These are phyloP conservation scores for Tetragnatha montana DNA, from an alignment of 2,888 invertebrate genomes.

Conservation along the genomic window DNA sequence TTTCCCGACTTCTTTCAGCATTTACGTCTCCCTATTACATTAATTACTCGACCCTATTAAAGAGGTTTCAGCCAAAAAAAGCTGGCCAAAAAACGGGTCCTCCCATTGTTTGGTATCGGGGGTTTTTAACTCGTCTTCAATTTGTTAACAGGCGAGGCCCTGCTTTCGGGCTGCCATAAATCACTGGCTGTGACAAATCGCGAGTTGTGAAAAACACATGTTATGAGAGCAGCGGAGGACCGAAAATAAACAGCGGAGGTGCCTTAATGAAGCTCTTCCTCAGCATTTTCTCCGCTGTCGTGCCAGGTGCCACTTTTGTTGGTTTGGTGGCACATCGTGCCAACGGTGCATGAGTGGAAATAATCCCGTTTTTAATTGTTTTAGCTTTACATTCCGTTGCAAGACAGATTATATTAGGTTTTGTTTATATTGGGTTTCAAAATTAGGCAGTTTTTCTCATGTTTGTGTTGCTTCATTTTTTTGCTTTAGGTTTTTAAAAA, in stretches of 20 bases:
- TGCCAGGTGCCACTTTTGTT: no score
- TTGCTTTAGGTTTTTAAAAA: no score
- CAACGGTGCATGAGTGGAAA: no score
- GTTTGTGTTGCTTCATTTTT: no score
- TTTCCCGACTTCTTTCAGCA: conserved; percentile 33
- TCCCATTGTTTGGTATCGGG: conserved; percentile 54
- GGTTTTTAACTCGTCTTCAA: conserved; percentile 68
- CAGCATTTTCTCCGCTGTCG: conserved; percentile 1
- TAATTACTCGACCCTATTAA: conserved; percentile 36
- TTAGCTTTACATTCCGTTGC: no score
- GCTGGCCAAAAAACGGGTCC: conserved; percentile 20
- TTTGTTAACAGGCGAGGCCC: conserved; percentile 65
- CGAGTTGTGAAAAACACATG: conserved; percentile 64
- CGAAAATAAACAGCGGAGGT: conserved; percentile 57
- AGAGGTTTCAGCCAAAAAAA: no score
- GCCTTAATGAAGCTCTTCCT: conserved; percentile 12
- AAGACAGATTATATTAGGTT: no score
- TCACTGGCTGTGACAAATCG: conserved; percentile 66
- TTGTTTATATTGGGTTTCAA: no score
- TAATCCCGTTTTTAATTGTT: no score
- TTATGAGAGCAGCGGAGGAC: conserved; percentile 49
- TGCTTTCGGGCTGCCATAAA: conserved; percentile 57
- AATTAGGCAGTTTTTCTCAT: no score
- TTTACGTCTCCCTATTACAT: conserved; percentile 50
- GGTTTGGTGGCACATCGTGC: no score